phyloP scores from a whole-genome alignment of 2,888 invertebrate genomes.

The Macrophya alboannulata region DNA sequence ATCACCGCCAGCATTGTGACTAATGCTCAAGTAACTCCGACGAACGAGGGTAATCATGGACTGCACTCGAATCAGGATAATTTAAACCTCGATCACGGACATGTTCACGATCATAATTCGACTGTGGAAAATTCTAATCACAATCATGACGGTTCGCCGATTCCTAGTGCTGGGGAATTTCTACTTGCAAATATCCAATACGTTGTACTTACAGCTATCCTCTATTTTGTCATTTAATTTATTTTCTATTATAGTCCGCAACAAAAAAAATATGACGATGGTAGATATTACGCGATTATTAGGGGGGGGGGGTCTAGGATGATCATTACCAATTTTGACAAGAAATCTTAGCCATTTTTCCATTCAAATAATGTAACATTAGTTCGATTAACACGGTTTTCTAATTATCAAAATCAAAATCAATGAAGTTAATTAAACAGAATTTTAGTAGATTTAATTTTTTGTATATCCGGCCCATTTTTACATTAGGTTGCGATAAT shows the following conservation, averaged over 20 bases:
- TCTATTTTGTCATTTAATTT: slow-evolving; percentile 73
- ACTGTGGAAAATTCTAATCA: slow-evolving; percentile 58
- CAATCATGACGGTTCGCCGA: slow-evolving; percentile 52
- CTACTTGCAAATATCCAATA: slow-evolving; percentile 72
- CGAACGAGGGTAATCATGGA: slow-evolving; percentile 52
- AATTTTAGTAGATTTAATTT: not conserved
- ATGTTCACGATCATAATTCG: slow-evolving; percentile 62
- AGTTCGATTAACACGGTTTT: too few relatives aligned
- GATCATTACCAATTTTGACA: not conserved
- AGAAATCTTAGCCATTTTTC: not conserved
- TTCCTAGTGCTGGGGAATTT: slow-evolving; percentile 70
- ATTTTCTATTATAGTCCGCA: not conserved
- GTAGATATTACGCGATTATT: not conserved
- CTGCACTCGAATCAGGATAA: slow-evolving; percentile 61
- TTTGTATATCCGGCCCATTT: not conserved
- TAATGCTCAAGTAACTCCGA: slow-evolving; percentile 58
- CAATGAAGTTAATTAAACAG: not conserved
- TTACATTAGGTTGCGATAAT: not conserved
- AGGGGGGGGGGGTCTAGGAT: not conserved
- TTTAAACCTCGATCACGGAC: slow-evolving; percentile 56
- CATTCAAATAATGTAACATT: not conserved
- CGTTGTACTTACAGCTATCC: slow-evolving; percentile 69
- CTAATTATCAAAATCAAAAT: not conserved
- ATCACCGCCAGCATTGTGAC: not conserved
- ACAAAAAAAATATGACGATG: not conserved